These are phyloP conservation scores for Atethmia centrago DNA, from an alignment of 2,888 invertebrate genomes.

Conservation along the genomic window DNA sequence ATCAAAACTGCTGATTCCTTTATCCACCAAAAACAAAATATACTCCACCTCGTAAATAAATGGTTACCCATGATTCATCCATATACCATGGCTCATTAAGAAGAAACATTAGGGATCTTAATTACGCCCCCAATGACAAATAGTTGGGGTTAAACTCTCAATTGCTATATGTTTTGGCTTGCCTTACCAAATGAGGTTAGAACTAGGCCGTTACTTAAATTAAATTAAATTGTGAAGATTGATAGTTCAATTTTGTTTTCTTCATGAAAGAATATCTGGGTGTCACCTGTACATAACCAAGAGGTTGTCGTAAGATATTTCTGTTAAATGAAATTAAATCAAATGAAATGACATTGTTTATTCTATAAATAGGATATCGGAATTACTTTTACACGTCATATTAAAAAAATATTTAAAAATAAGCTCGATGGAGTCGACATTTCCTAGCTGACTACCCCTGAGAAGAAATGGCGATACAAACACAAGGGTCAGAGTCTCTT, in stretches of 20 bases:
- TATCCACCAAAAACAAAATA: background rate
- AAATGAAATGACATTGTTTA: no score
- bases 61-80: constrained; percentile 18
- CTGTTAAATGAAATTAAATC: no score
- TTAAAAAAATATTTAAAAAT: no score
- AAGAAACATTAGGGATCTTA: constrained; percentile 56
- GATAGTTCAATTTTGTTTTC: constrained; percentile 19
- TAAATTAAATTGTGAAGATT: constrained; percentile 32
- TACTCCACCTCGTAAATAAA: constrained; percentile 4
- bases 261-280: background rate
- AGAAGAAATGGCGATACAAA: no score
- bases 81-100: constrained; percentile 54
- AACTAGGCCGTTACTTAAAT: constrained; percentile 32
- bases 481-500: no score
- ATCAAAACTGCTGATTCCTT: background rate
- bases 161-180: constrained; percentile 39
- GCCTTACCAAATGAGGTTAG: constrained; percentile 29
- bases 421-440: no score
- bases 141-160: constrained; percentile 39
- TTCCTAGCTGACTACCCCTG: no score
- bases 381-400: no score
- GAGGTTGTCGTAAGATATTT: no score
- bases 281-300: no score
- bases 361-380: no score
- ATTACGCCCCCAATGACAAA: constrained; percentile 61